Evolutionary conservation across 2,113 vertebrate species (phyloP).

Genomic region (Prunella fulvescens): DNA sequence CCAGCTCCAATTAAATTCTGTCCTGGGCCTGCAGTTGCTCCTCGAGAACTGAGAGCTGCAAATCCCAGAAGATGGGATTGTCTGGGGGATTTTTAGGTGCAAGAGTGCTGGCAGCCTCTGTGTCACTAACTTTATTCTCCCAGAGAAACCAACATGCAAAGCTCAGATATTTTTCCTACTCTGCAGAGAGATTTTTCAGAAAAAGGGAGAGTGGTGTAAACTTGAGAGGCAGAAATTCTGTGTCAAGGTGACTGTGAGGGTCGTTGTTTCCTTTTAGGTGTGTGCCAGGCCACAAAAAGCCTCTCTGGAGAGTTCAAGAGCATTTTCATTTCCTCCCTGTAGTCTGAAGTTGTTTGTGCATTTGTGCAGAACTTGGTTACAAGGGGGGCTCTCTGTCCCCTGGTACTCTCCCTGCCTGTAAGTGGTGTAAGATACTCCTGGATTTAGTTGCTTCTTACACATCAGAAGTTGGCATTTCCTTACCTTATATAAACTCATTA

Average conservation of each 20-base stretch:
- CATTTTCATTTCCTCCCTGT: neutral
- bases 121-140: neutral
- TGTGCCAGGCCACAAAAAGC: neutral
- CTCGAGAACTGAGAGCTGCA: neutral
- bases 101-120: neutral
- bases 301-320: neutral
- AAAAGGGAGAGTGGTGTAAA: neutral
- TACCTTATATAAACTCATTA: neutral
- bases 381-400: neutral
- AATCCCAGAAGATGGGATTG: neutral
- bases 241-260: conserved; percentile 4
- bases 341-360: neutral
- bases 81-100: neutral
- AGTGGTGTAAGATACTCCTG: neutral
- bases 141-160: neutral
- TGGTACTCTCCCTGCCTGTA: neutral
- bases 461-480: neutral
- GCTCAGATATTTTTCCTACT: neutral
- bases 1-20: neutral
- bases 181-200: neutral
- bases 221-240: neutral
- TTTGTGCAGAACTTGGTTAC: neutral
- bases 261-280: neutral
- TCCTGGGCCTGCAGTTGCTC: neutral
- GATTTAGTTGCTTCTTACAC: neutral